These are phyloP conservation scores for Drosophila tsacasi DNA, from an alignment of 1,140 invertebrate species.

Conservation along the genomic window DNA sequence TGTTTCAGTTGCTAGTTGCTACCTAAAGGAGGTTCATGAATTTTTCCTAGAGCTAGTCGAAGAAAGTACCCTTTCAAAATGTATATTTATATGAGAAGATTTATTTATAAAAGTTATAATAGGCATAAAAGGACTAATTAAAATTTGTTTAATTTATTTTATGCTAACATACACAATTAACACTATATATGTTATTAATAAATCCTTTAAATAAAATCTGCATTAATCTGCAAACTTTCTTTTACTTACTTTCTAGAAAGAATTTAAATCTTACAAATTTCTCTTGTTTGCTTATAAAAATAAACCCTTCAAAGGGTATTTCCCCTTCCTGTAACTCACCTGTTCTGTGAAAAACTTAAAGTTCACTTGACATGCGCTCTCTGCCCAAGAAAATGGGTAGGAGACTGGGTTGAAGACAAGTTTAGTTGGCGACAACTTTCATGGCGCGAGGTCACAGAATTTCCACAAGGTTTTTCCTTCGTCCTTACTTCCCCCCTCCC, in stretches of 20 bases:
- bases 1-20: slow-evolving; percentile 22
- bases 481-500: no score
- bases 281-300: rapidly evolving
- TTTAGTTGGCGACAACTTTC: slow-evolving; percentile 62
- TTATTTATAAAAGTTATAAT: not conserved
- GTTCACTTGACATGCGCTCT: slow-evolving; percentile 54
- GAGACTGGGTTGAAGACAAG: slow-evolving; percentile 27
- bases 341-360: slow-evolving; percentile 50
- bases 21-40: not conserved
- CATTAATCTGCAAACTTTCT: no score
- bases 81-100: rapidly evolving
- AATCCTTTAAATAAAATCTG: no score
- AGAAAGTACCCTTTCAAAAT: not conserved
- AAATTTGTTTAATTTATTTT: no score
- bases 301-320: slow-evolving; percentile 48
- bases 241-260: no score
- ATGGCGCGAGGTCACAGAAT: slow-evolving; percentile 76
- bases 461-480: slow-evolving; percentile 56
- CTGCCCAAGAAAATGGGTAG: slow-evolving; percentile 21
- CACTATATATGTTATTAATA: no score
- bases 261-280: no score
- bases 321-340: not conserved
- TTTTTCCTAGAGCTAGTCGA: not conserved
- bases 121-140: no score
- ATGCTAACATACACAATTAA: no score